Evolutionary conservation across 2,797 vertebrate genomes (phyloP), one percentile per base, ranked within the genome.

Genomic region (Schizopygopsis malacanthus): DNA sequence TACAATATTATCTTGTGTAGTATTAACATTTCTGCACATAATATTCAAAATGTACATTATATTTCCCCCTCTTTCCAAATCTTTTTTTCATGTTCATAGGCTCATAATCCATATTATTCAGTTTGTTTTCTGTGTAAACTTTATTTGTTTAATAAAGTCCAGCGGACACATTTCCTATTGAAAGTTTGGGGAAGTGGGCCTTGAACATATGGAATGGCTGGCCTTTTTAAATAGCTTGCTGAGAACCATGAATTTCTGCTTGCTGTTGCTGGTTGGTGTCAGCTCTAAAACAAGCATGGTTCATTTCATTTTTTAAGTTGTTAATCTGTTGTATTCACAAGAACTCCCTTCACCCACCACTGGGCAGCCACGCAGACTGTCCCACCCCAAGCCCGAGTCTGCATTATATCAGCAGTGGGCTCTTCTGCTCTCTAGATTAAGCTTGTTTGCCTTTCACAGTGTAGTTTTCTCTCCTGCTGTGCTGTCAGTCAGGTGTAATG

Each of bases 381-480:
- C 4, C 5, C 6, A 1, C 37, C 18, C 18, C 7, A 50, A 73
- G 8, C 71, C 43, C 9, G 3, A 28, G 4, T 50, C n/a, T 73
- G 73, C 37, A n/a, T 41, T 22, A 16, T 1, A 43, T 41, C 7
- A 0, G 37, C 37, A 2, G 37, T 16, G 22, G 41, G n/a, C 37
- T 54, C 5, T 43, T 43, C 76, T 43, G 76, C 54, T 43, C 39
- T 43, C 50, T 18, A 56, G 50, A 43, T 56, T 18, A 10, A 6
- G 28, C 59, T 9, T 12, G 25, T 50, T 22, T 50, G 41, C 12
- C 13, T 50, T 59, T 75, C 12, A 83, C 16, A 15, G 41, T 83
- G 13, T 75, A 63, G 75, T 83, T n/a, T 83, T 75, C 41, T 39
- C 28, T 39, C 72, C 71, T 76, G 20, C 33, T 15, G 20, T 41